Evolutionary conservation across 2,888 invertebrate species (phyloP).

Genomic region (Steinernema hermaphroditum): DNA sequence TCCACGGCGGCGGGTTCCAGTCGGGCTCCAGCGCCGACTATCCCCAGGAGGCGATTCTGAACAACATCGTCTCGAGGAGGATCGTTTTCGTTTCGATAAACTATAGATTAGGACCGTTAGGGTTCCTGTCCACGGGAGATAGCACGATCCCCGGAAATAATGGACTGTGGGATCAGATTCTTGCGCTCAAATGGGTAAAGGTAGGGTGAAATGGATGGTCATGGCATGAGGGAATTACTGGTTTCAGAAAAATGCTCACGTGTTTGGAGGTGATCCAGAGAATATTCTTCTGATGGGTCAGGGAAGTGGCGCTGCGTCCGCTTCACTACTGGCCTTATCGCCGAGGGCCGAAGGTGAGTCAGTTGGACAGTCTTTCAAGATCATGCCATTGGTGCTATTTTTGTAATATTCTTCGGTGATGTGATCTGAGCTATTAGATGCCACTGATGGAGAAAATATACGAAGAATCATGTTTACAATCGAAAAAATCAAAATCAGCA

Average conservation of each 20-base stretch:
- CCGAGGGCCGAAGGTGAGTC: conserved; percentile 60
- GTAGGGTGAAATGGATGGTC: conserved; percentile 43
- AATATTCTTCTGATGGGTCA: conserved; percentile 65
- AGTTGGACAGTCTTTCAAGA: no score
- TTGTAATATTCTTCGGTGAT: no score
- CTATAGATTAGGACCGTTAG: conserved; percentile 85
- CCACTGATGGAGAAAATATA: no score
- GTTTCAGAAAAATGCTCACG: conserved; percentile 52
- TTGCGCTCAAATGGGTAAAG: conserved; percentile 42
- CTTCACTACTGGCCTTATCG: conserved; percentile 63
- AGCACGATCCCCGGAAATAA: conserved; percentile 62
- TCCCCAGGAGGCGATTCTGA: conserved; percentile 57
- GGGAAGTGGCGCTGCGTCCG: conserved; percentile 64
- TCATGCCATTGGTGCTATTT: no score
- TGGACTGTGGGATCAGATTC: conserved; percentile 54
- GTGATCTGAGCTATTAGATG: no score
- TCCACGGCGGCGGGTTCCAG: conserved; percentile 89
- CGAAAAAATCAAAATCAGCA: no score
- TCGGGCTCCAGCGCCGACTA: conserved; percentile 72
- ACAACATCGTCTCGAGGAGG: conserved; percentile 73
- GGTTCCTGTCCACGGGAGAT: conserved; percentile 66
- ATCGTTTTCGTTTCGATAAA: conserved; percentile 91
- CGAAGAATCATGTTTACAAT: no score
- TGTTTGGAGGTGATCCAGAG: conserved; percentile 64
- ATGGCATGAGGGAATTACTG: neutral